phyloP scores from a whole-genome alignment of 2,797 vertebrate species.

The Myiotriccus ornatus region DNA sequence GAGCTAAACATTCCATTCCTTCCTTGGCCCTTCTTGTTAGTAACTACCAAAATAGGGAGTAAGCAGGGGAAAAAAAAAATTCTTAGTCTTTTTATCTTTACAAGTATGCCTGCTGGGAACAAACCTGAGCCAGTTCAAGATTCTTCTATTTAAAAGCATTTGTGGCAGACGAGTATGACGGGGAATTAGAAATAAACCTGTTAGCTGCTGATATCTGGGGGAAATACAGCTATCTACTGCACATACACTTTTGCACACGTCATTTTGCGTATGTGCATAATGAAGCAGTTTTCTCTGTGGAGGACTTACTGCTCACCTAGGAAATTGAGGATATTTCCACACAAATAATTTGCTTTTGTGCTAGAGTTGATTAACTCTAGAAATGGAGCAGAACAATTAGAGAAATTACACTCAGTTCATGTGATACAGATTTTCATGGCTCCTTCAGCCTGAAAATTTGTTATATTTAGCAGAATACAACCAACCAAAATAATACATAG shows the following conservation, averaged over 20 bases:
- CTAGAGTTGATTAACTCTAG: background rate
- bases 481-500: background rate
- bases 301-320: background rate
- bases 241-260: background rate
- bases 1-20: slow-evolving; percentile 30
- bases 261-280: background rate
- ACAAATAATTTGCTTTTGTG: background rate
- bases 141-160: slow-evolving; percentile 58
- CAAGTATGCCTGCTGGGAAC: slow-evolving; percentile 68
- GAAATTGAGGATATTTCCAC: slow-evolving; percentile 2
- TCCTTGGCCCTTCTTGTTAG: background rate
- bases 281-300: background rate
- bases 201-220: slow-evolving; percentile 39
- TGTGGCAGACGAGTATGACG: slow-evolving; percentile 38
- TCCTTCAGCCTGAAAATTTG: background rate
- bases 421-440: background rate
- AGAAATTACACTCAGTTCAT: background rate
- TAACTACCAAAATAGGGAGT: slow-evolving; percentile 1
- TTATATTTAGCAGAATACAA: background rate
- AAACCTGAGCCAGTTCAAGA: slow-evolving; percentile 67
- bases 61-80: background rate
- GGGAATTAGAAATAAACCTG: slow-evolving; percentile 44
- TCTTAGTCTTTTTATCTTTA: slow-evolving; percentile 68
- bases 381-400: slow-evolving; percentile 1
- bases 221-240: slow-evolving; percentile 18